Percentiles rank a stretch among this genome's conserved stretches.
Conservation (phyloP, 2,888 invertebrate genomes). For the Limenitis camilla region DNA sequence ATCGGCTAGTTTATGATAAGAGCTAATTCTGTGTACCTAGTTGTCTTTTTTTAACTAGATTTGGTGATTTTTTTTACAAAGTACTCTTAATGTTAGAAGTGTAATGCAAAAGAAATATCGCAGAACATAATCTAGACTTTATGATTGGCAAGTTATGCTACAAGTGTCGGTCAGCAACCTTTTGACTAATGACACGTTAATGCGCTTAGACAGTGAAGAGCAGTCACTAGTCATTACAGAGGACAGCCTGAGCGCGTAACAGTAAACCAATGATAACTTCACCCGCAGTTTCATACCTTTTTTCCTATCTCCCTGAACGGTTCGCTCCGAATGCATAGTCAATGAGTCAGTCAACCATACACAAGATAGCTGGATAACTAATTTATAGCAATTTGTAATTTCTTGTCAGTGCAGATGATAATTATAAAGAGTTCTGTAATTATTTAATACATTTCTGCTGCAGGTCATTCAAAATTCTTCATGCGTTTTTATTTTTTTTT, state of each 20-base stretch:
- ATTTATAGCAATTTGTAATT: not conserved
- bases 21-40: too few relatives aligned
- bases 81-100: not conserved
- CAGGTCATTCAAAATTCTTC: too few relatives aligned
- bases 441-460: too few relatives aligned
- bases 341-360: conserved; percentile 66
- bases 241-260: conserved; percentile 45
- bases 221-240: too few relatives aligned
- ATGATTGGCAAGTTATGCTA: conserved; percentile 30
- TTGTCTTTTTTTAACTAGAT: too few relatives aligned
- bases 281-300: conserved; percentile 61
- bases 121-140: not conserved
- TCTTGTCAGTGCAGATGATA: not conserved
- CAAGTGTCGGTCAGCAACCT: conserved; percentile 64
- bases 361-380: conserved; percentile 3
- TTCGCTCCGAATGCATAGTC: conserved; percentile 66
- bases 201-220: conserved; percentile 53
- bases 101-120: not conserved
- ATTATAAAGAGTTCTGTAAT: not conserved
- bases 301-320: conserved; percentile 64
- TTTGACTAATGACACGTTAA: conserved; percentile 66
- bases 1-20: too few relatives aligned
- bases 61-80: too few relatives aligned
- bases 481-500: too few relatives aligned
- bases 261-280: conserved; percentile 68